Percentiles rank a stretch among this genome's conserved stretches.
These are phyloP conservation scores for Lepus timidus DNA, from an alignment of 2,113 vertebrate species.

Conservation along the genomic window DNA sequence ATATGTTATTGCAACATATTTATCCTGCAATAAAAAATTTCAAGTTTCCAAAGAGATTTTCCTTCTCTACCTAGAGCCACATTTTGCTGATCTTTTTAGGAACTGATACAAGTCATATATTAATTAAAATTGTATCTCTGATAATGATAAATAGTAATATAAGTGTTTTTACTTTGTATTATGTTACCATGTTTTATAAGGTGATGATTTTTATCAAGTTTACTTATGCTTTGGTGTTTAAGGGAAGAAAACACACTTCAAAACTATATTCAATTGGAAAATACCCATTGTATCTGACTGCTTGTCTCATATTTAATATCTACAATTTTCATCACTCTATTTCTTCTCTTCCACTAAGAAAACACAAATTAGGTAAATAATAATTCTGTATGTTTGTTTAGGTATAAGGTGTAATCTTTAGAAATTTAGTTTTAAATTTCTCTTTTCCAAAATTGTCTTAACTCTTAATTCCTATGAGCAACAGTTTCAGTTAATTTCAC, in stretches of 20 bases:
- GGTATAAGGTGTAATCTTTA: background rate
- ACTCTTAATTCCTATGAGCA: background rate
- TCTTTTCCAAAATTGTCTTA: conserved; percentile 13
- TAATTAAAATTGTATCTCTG: conserved; percentile 29
- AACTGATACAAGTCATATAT: background rate
- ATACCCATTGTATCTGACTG: background rate
- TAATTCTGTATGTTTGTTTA: background rate
- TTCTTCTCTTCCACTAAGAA: conserved; percentile 27
- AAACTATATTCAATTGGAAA: conserved; percentile 28
- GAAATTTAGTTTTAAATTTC: conserved; percentile 1
- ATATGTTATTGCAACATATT: background rate
- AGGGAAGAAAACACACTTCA: background rate
- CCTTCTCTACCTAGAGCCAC: background rate
- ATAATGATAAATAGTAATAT: background rate
- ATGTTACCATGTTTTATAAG: background rate
- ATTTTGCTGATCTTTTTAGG: background rate
- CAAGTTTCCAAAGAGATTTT: background rate
- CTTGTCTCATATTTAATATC: conserved; percentile 2
- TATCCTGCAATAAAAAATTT: background rate
- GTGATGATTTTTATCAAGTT: background rate
- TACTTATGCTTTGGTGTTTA: conserved; percentile 25
- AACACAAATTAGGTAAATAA: background rate
- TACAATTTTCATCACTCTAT: background rate
- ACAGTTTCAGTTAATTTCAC: background rate
- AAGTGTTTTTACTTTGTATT: background rate